phyloP scores from a whole-genome alignment of 2,888 invertebrate genomes.

The Esperia sulphurella region DNA sequence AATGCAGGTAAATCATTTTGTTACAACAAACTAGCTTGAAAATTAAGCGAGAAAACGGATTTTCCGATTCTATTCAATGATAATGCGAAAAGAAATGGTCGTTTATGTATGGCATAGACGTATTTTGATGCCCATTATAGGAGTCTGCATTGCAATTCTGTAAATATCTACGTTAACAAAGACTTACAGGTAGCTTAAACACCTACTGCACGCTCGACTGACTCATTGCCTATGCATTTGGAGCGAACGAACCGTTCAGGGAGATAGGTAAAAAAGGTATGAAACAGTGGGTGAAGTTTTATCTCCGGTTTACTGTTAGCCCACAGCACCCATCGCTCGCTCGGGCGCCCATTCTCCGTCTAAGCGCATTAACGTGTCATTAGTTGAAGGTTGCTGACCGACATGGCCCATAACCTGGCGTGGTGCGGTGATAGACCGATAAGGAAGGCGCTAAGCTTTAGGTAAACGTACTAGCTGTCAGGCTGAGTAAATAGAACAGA shows the following conservation, averaged over 20 bases:
- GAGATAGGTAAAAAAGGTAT: constrained; percentile 67
- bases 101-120: too few species aligned
- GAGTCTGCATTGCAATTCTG: not conserved
- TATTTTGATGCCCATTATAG: too few species aligned
- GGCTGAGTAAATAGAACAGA: too few species aligned
- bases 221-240: constrained; percentile 75
- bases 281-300: constrained; percentile 65
- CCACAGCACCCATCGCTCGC: constrained; percentile 26
- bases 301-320: constrained; percentile 72
- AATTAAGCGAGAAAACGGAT: too few species aligned
- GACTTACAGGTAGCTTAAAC: not conserved
- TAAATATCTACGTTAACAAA: not conserved
- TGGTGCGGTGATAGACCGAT: not conserved
- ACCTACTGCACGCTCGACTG: constrained; percentile 51
- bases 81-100: too few species aligned
- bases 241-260: constrained; percentile 64
- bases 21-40: too few species aligned
- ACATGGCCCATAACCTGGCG: constrained; percentile 9
- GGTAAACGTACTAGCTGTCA: not conserved
- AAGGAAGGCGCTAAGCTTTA: not conserved
- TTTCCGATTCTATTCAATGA: too few species aligned
- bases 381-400: constrained; percentile 74
- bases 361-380: constrained; percentile 67
- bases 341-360: constrained; percentile 43
- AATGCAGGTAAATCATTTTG: too few species aligned